phyloP scores from a whole-genome alignment of 1,140 invertebrate genomes.

The Psix sp. region DNA sequence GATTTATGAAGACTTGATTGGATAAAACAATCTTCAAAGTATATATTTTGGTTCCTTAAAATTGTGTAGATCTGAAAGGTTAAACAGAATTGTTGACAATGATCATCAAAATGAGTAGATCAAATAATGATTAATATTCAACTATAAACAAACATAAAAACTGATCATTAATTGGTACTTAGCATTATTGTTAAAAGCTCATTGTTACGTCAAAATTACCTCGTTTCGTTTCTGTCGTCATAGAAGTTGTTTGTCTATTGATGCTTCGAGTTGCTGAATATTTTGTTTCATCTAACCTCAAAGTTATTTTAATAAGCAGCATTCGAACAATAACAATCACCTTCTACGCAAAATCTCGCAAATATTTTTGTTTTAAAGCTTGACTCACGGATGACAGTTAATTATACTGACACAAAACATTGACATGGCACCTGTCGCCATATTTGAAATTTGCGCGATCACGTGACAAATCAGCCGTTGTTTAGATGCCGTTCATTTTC shows the following conservation, averaged over 20 bases:
- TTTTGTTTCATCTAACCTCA: background rate
- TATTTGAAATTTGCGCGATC: constrained; percentile 10
- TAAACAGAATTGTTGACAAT: too few relatives aligned
- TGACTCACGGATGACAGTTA: too few relatives aligned
- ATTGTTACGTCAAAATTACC: constrained; percentile 14
- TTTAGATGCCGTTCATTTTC: background rate
- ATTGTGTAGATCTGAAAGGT: too few relatives aligned
- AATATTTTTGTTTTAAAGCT: too few relatives aligned
- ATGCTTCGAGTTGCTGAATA: background rate
- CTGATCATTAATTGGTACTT: background rate
- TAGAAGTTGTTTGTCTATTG: background rate
- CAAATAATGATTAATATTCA: background rate
- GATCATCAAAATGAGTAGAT: too few relatives aligned
- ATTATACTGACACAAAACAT: background rate
- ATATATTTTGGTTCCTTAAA: too few relatives aligned
- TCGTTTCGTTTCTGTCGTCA: background rate
- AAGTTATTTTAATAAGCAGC: background rate
- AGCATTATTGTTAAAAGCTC: background rate
- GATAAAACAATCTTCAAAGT: background rate
- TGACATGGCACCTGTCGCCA: constrained; percentile 8
- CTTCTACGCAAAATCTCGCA: too few relatives aligned
- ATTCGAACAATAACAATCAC: background rate
- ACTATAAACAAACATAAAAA: background rate
- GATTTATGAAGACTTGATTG: too few relatives aligned
- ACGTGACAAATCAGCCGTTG: constrained; percentile 4